Evolutionary conservation across 2,888 invertebrate species (phyloP).

Genomic region (Petrolisthes manimaculis): DNA sequence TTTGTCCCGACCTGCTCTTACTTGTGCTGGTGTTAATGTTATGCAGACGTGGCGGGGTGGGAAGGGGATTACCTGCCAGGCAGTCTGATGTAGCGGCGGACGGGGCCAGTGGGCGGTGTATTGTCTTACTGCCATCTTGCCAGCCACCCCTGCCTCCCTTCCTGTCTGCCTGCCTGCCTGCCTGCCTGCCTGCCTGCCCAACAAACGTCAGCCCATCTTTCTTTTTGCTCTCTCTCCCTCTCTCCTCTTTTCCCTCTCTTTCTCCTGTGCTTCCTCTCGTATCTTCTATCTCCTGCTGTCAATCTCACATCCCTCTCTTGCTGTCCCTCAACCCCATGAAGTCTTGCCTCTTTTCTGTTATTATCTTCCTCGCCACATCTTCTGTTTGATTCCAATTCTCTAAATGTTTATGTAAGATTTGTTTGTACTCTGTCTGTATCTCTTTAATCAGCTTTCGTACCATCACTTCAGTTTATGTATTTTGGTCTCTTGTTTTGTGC

Average conservation of each 20-base stretch:
- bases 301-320: neutral
- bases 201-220: conserved; percentile 1
- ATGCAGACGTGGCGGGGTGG: conserved; percentile 26
- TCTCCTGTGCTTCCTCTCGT: neutral
- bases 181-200: conserved; percentile 5
- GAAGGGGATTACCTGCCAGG: conserved; percentile 41
- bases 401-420: too few species aligned
- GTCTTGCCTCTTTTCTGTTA: neutral
- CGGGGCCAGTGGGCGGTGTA: conserved; percentile 50
- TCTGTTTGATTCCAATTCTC: too few species aligned
- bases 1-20: neutral
- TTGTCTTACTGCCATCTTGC: conserved; percentile 55
- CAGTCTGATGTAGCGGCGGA: conserved; percentile 42
- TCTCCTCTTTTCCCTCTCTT: conserved; percentile 14
- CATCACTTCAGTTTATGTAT: too few species aligned
- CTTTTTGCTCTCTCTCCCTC: neutral
- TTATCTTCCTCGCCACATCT: too few species aligned
- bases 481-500: too few species aligned
- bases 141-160: conserved; percentile 36
- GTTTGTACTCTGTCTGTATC: too few species aligned
- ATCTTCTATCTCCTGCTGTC: conserved; percentile 24
- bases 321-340: neutral
- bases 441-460: too few species aligned
- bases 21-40: conserved; percentile 15
- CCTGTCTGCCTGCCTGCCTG: conserved; percentile 31